Base-by-base conservation (phyloP, 2,888 invertebrate species). In the Agriopis aurantiaria region DNA sequence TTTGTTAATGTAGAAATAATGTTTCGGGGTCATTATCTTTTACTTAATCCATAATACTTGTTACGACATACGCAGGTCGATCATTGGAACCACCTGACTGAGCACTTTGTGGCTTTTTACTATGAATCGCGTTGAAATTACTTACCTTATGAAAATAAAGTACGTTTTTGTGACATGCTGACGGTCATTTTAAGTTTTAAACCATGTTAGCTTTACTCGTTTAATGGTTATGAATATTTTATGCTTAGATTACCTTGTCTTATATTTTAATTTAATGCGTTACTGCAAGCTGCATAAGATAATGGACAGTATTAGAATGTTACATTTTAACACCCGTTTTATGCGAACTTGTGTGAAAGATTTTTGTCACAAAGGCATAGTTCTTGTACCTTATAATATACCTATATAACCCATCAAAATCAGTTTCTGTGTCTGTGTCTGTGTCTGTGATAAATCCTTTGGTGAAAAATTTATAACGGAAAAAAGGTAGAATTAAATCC, bases 1-100 rank as follows among this genome's bases (percentile, higher is more conserved):
- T 67, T 78, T 76, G 83, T 85, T 91, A 90, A 91, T 91, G 91
- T 88, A 82, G 82, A 90, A 90, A 91, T 91, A 92, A 91, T 92
- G 90, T 87, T 87, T 85, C 78, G 72, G 81, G 79, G 82, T 86
- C 88, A 91, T 92, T 91, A 91, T 89, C 85, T 89, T 89, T 88
- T 88, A 91, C 89, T 90, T 90, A 88, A 88, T 88, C 85, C 85
- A 82, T 83, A 82, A 64, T 69, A 82, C 80, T 82, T 77, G 79
- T 82, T 81, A 86, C 86, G 83, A 85, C 84, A 85, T 82, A 52
- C 53, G 84, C 84, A 85, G 82, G 83, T 61, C 61, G 57, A 71
- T 69, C 58, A 49, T 63, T 72, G 65, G 49, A 51, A 58, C 59
- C 71, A 68, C 72, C 67, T 73, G 58, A 68, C 57, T 63, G 63